These are phyloP conservation scores for Patiria miniata DNA, from an alignment of 35 echinoderm and acorn worm genomes.

Conservation along the genomic window DNA sequence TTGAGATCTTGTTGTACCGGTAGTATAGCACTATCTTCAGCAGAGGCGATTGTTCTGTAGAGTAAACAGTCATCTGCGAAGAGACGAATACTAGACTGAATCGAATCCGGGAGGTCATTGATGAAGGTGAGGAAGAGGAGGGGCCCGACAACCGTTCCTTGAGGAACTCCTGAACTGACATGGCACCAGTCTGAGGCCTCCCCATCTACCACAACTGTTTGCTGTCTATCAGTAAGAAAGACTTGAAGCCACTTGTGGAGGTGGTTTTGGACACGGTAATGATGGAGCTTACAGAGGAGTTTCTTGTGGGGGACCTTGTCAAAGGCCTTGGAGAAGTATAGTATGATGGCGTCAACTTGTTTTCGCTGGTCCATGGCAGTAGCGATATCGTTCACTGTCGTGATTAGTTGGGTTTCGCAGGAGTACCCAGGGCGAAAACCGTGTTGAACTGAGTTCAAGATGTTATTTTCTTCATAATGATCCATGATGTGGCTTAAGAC, in stretches of 20 bases:
- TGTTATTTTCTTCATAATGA: conserved; percentile 42
- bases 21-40: no score
- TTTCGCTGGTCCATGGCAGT: conserved; percentile 14
- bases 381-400: conserved; percentile 8
- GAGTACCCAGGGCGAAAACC: conserved; percentile 46
- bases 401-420: conserved; percentile 36
- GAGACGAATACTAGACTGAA: no score
- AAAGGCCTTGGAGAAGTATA: conserved; percentile 31
- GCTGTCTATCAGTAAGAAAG: neutral
- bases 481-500: conserved; percentile 48
- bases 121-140: conserved; percentile 68
- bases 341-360: conserved; percentile 11
- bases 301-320: neutral
- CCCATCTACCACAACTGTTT: conserved; percentile 61
- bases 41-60: no score
- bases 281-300: neutral
- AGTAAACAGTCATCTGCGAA: no score
- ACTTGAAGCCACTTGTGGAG: neutral
- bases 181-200: conserved; percentile 21
- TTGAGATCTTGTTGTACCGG: no score
- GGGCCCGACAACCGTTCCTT: conserved; percentile 69
- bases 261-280: neutral
- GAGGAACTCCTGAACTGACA: conserved; percentile 56
- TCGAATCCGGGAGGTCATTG: no score
- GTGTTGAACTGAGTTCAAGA: conserved; percentile 38